phyloP scores from a whole-genome alignment of 2,113 vertebrate genomes.

The Phocoena sinus region DNA sequence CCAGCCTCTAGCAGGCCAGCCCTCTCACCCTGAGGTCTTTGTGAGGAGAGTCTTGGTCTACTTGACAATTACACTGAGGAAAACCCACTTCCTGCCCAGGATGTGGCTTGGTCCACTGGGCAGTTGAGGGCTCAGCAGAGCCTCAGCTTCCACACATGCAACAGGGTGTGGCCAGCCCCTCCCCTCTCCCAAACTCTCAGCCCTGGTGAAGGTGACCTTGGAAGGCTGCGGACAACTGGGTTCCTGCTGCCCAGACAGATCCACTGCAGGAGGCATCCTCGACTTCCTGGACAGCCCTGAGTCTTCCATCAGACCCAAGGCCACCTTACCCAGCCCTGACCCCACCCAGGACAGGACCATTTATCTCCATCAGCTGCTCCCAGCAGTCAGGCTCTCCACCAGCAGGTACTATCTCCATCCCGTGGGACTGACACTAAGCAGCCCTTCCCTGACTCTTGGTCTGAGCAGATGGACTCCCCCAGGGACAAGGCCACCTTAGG shows the following conservation, averaged over 20 bases:
- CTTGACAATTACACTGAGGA: neutral
- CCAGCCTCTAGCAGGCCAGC: neutral
- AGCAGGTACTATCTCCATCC: neutral
- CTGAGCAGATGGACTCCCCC: neutral
- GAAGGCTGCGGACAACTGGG: too few species aligned
- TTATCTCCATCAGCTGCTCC: neutral
- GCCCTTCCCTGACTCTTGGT: neutral
- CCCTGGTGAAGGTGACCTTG: too few species aligned
- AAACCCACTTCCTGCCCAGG: neutral
- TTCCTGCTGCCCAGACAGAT: neutral
- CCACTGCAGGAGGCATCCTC: neutral
- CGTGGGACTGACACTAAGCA: neutral
- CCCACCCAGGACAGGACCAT: neutral
- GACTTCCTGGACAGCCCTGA: neutral
- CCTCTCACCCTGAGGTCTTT: neutral
- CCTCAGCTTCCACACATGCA: neutral
- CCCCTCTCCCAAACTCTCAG: neutral
- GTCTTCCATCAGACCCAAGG: neutral
- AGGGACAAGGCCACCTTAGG: neutral
- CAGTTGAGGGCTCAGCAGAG: neutral
- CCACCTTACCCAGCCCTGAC: neutral
- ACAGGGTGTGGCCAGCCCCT: neutral
- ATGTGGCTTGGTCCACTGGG: neutral
- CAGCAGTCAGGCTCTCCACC: neutral
- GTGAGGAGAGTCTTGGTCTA: neutral